These are phyloP conservation scores for Magallana ariakensis DNA, from an alignment of 1,140 invertebrate genomes.

Conservation along the genomic window DNA sequence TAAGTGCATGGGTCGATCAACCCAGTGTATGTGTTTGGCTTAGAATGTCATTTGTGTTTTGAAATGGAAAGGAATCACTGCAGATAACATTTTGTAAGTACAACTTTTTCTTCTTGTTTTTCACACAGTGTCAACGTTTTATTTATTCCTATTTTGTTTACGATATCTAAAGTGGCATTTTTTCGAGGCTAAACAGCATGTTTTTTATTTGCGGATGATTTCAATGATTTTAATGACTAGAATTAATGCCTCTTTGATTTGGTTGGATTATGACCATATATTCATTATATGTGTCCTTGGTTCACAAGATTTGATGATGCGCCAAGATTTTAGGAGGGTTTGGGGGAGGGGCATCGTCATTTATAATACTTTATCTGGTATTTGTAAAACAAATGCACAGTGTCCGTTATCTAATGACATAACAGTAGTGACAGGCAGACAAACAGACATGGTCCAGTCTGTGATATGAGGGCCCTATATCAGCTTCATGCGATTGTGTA, in stretches of 20 bases:
- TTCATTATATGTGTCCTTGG: background rate
- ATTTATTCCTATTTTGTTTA: too few species aligned
- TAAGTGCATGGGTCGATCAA: background rate
- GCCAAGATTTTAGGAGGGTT: background rate
- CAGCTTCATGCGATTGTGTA: constrained; percentile 8
- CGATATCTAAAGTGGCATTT: too few species aligned
- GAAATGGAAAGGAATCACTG: too few species aligned
- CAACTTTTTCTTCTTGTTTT: too few species aligned
- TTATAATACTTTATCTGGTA: constrained; percentile 8
- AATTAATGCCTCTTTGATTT: background rate
- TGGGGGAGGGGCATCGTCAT: background rate
- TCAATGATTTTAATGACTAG: background rate
- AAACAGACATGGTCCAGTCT: background rate
- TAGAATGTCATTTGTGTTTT: too few species aligned
- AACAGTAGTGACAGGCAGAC: constrained; percentile 26
- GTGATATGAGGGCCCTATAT: background rate
- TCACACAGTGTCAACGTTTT: too few species aligned
- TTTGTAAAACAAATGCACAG: background rate
- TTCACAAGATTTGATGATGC: background rate
- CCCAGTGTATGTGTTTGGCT: too few species aligned
- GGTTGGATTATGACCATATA: background rate
- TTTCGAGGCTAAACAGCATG: background rate
- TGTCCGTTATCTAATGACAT: constrained; percentile 20
- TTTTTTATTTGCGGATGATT: background rate
- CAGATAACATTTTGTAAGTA: too few species aligned